Evolutionary conservation across 2,797 vertebrate genomes (phyloP).

Genomic region (Aselliscus stoliczkanus): DNA sequence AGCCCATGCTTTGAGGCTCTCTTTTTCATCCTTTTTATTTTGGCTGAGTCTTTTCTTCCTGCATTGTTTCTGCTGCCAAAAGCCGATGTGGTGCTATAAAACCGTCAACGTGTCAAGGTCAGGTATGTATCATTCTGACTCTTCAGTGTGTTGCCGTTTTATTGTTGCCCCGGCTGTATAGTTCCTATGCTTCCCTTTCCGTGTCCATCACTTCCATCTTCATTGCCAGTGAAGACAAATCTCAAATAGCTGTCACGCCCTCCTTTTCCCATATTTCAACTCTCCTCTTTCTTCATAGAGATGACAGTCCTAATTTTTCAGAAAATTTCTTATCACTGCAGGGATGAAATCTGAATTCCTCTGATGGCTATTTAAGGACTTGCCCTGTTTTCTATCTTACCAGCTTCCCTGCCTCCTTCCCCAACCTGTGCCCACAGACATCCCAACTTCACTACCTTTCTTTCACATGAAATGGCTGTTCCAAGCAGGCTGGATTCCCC

Average conservation of each 20-base stretch:
- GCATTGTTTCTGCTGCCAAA: neutral
- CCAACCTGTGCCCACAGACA: neutral
- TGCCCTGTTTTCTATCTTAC: neutral
- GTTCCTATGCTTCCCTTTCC: neutral
- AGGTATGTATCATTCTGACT: fast-evolving
- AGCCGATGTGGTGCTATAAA: neutral
- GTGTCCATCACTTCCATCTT: neutral
- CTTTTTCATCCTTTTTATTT: neutral
- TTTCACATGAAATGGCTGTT: neutral
- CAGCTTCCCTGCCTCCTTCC: neutral
- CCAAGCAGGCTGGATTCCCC: neutral
- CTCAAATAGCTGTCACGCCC: fast-evolving
- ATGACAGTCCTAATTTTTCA: neutral
- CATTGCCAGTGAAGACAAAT: neutral
- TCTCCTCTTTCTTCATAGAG: neutral
- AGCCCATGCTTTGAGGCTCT: neutral
- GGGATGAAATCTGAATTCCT: neutral
- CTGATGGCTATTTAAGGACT: neutral
- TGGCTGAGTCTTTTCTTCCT: neutral
- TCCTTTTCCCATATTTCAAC: neutral
- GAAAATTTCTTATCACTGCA: neutral
- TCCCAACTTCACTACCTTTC: neutral
- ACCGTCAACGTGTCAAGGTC: neutral
- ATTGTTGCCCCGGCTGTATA: neutral
- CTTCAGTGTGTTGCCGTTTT: neutral